A percentile compares a stretch with the other conserved stretches of the same genome.
Evolutionary conservation across 2,797 vertebrate genomes (phyloP).

Genomic region (Intellagama lesueurii): DNA sequence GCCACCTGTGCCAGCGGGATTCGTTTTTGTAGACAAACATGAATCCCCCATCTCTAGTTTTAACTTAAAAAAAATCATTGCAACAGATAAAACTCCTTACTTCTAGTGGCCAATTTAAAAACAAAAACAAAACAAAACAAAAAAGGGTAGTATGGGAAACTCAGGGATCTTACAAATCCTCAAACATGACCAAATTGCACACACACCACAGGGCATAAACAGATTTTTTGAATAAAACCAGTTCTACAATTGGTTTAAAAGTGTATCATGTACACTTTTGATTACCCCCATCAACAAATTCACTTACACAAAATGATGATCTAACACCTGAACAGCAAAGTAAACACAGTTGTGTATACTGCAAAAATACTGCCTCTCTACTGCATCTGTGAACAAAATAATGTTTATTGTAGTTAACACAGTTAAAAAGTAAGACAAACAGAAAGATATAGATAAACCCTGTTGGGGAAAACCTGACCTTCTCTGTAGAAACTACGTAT

Average conservation of each 20-base stretch:
- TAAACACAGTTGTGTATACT: conserved; percentile 96
- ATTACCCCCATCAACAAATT: background rate
- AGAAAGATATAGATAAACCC: background rate
- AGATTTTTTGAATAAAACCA: background rate
- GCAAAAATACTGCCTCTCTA: conserved; percentile 86
- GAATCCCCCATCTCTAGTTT: too few species aligned
- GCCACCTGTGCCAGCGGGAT: too few species aligned
- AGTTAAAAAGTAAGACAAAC: conserved; percentile 3
- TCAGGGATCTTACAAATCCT: too few species aligned
- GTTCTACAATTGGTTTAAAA: background rate
- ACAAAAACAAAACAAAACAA: too few species aligned
- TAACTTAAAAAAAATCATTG: too few species aligned
- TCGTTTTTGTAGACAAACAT: too few species aligned
- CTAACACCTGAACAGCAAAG: conserved; percentile 94
- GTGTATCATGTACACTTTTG: background rate
- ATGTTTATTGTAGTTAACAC: background rate
- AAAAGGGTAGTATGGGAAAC: too few species aligned
- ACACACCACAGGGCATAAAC: background rate
- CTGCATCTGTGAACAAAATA: conserved; percentile 78
- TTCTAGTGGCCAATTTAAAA: too few species aligned
- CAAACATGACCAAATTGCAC: background rate
- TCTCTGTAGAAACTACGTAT: background rate
- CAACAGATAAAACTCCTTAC: too few species aligned
- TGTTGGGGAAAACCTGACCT: background rate
- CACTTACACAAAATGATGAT: conserved; percentile 93